Conservation (phyloP, 2,113 vertebrate species). For the Pagrus major region DNA sequence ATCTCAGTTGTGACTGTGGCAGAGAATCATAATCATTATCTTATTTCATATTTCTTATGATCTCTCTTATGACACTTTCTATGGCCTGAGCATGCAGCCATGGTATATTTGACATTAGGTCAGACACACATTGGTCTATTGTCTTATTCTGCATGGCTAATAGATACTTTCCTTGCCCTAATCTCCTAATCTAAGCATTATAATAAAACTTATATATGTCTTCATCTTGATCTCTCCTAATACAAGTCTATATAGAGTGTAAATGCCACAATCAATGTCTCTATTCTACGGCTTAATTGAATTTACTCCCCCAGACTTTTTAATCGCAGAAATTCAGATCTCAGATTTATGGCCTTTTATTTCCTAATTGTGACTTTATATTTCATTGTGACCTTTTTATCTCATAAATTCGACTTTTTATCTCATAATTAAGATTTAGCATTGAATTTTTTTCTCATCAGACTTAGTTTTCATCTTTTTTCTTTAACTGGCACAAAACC, state of each 20-base stretch:
- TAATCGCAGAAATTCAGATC: no score
- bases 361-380: no score
- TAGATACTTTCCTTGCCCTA: not conserved
- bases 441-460: no score
- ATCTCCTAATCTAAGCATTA: not conserved
- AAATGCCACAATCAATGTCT: not conserved
- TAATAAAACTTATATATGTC: not conserved
- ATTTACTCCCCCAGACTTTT: no score
- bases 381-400: no score
- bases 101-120: not conserved
- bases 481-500: no score
- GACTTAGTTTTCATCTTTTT: no score
- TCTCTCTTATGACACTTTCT: not conserved
- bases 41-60: no score
- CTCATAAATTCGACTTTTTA: no score
- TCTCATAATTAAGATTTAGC: no score
- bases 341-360: no score
- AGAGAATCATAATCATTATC: not conserved
- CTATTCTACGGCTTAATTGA: not conserved
- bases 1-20: not conserved
- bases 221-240: not conserved
- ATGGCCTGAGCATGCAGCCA: not conserved
- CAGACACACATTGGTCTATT: not conserved
- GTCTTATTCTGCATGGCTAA: not conserved
- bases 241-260: not conserved